A percentile compares a stretch with the other conserved stretches of the same genome.
These are phyloP conservation scores for Penaeus japonicus DNA, from an alignment of 1,140 invertebrate genomes.

Conservation along the genomic window DNA sequence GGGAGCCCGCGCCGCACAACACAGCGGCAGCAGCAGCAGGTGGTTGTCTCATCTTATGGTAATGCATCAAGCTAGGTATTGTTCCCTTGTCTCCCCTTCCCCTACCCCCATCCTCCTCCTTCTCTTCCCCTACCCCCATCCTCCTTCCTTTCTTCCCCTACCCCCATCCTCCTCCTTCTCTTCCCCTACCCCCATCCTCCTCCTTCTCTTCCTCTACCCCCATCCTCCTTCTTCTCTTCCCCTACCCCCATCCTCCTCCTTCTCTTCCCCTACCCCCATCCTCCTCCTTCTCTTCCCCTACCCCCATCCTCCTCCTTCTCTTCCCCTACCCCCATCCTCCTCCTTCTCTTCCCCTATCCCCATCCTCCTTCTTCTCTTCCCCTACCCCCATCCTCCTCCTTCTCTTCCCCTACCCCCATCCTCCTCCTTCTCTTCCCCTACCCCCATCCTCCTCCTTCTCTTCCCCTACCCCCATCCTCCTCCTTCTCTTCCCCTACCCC, in stretches of 20 bases:
- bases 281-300: background rate
- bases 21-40: no score
- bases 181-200: background rate
- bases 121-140: background rate
- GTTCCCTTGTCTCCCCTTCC: background rate
- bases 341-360: background rate
- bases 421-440: background rate
- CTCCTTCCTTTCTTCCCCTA: slow-evolving; percentile 64
- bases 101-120: background rate
- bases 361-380: background rate
- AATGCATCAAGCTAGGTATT: background rate
- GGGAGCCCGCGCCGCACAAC: no score
- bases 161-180: slow-evolving; percentile 61
- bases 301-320: background rate
- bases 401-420: background rate
- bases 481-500: slow-evolving; percentile 62
- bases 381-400: background rate
- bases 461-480: background rate
- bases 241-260: background rate
- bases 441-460: background rate
- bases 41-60: background rate
- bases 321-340: background rate
- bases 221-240: slow-evolving; percentile 33
- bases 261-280: no score
- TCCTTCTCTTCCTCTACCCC: slow-evolving; percentile 24